These are phyloP conservation scores for Dicrostonyx torquatus DNA, from an alignment of 2,797 vertebrate genomes.

Conservation along the genomic window DNA sequence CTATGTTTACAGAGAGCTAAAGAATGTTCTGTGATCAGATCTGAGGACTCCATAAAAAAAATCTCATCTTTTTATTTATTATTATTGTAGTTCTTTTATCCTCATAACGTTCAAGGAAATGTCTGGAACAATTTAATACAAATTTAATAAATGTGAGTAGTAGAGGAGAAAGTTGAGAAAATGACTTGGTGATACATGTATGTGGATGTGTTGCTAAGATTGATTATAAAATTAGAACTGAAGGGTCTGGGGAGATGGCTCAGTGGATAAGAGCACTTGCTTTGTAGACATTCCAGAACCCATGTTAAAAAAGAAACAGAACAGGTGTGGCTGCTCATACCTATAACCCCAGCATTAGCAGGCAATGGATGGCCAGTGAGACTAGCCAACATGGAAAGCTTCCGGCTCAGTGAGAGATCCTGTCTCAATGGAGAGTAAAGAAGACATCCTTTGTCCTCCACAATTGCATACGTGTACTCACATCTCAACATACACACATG, in stretches of 20 bases:
- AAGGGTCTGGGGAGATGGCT: background rate
- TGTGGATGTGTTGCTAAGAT: background rate
- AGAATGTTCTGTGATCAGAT: background rate
- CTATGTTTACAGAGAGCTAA: background rate
- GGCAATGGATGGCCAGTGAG: background rate
- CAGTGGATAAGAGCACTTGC: background rate
- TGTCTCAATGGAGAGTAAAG: background rate
- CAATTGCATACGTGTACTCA: background rate
- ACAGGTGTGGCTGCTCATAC: background rate
- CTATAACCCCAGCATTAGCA: background rate
- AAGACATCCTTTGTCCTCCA: background rate
- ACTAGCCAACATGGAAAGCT: background rate
- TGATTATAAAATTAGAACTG: background rate
- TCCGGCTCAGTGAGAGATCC: background rate
- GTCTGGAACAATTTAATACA: constrained; percentile 27
- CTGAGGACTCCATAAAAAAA: background rate
- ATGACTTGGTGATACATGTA: background rate
- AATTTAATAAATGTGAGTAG: background rate
- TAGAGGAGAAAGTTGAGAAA: background rate
- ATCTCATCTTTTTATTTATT: constrained; percentile 11
- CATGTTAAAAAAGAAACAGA: background rate
- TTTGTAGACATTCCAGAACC: background rate
- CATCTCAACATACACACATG: background rate
- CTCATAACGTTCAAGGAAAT: background rate
- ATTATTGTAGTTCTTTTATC: constrained; percentile 3